Conservation (phyloP, 2,888 invertebrate genomes). For the Papilio demoleus region DNA sequence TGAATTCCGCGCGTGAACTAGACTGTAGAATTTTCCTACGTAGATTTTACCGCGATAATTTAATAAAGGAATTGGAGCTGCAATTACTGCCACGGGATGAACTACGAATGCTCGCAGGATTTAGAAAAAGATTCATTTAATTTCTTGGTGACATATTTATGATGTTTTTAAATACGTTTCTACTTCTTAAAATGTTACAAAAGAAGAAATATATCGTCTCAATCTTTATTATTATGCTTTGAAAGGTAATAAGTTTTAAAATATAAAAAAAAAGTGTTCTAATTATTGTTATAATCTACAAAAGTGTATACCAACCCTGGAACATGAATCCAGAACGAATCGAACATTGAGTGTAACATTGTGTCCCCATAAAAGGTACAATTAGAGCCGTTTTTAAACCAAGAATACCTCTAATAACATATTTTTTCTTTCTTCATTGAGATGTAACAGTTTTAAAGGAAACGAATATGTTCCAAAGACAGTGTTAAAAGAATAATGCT, state of each 20-base stretch:
- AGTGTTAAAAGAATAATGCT: neutral
- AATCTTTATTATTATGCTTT: too few relatives aligned
- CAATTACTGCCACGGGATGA: constrained; percentile 28
- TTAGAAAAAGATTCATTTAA: constrained; percentile 20
- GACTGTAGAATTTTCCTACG: constrained; percentile 36
- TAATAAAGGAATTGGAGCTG: constrained; percentile 36
- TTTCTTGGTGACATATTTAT: constrained; percentile 4
- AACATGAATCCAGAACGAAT: neutral
- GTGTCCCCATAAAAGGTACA: constrained; percentile 61
- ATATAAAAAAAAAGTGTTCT: too few relatives aligned
- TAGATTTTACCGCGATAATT: constrained; percentile 39
- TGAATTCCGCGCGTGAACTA: constrained; percentile 34
- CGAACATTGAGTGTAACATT: constrained; percentile 38
- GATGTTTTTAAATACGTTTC: neutral
- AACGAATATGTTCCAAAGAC: neutral
- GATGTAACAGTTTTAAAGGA: constrained; percentile 32
- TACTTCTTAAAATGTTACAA: neutral
- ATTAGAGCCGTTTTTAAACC: constrained; percentile 60
- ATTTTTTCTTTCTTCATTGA: constrained; percentile 47
- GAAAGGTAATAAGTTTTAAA: too few relatives aligned
- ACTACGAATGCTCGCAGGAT: constrained; percentile 14
- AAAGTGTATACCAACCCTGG: neutral
- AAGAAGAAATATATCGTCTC: neutral
- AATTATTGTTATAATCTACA: too few relatives aligned
- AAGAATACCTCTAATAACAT: constrained; percentile 54